Base-by-base conservation (phyloP, 2,797 vertebrate species). In the Lagorchestes hirsutus region DNA sequence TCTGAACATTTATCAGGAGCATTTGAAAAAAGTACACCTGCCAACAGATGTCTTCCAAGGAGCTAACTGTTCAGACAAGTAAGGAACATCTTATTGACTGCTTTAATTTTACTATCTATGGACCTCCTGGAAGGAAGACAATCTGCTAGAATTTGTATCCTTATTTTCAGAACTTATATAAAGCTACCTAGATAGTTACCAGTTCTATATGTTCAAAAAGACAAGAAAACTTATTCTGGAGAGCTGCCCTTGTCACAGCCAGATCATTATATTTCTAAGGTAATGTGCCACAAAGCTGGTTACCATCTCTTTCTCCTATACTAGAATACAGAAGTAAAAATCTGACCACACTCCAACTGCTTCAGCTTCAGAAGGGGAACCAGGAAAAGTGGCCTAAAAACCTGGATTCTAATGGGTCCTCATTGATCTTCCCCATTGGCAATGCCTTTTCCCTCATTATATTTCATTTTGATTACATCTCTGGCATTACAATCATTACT, bases 101-200 rank as follows among this genome's bases (percentile, higher is more conserved):
- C 74, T 50, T 27, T 8, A 27, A 87, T 87, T 27, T 87, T 87
- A 50, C 40, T 87, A 27, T 50, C 24, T 2, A 11, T 0, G 0
- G 24, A 24, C 18, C 5, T 34, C 50, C 2, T 40, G 5, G 13
- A 92, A 59, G 1, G 31, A 52, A 90, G 55, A 92, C 0, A 92
- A 1, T 12, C 10, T 54, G 0, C 92, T 55, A 96, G 95, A 94
- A 34, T 52, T 1, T 82, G 46, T 2, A 95, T 92, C 4, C 34
- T 0, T 11, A 52, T 59, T 94, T 94, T 94, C 50, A 93, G 96
- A 91, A 55, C 8, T 13, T 55, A 57, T 82, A 54, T 95, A 56
- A 92, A 82, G n/a, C n/a, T 46, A 24, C n/a, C n/a, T 18, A 82
- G n/a, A 46, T 82, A 22, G 18, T 82, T 46, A 82, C 24, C n/a